These are phyloP conservation scores for Ahaetulla prasina DNA, from an alignment of 2,113 vertebrate genomes.

Conservation along the genomic window DNA sequence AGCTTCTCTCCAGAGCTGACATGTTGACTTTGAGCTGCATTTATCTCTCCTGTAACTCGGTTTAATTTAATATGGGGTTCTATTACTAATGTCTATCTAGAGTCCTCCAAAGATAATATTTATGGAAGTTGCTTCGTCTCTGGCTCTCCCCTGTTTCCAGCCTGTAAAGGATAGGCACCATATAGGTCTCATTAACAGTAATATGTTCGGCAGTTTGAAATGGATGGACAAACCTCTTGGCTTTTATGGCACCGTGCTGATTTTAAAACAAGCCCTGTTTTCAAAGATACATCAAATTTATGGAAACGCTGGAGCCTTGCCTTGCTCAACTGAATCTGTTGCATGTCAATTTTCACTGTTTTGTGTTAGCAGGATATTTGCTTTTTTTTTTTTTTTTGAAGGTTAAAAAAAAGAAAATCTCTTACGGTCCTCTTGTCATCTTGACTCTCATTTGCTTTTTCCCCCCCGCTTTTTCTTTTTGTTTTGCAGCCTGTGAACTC, in stretches of 20 bases:
- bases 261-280: not conserved
- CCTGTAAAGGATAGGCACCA: not conserved
- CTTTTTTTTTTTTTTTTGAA: not conserved
- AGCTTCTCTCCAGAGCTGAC: not conserved
- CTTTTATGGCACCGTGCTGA: not conserved
- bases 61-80: constrained; percentile 5
- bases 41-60: constrained; percentile 5
- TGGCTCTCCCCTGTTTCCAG: not conserved
- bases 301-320: not conserved
- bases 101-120: constrained; percentile 12
- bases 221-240: not conserved
- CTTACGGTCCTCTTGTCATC: not conserved
- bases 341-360: not conserved
- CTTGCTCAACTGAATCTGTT: not conserved
- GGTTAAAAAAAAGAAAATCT: not conserved
- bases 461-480: constrained; percentile 51
- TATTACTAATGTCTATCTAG: constrained; percentile 2
- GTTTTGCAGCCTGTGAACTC: constrained; percentile 88
- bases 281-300: not conserved
- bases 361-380: not conserved
- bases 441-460: not conserved
- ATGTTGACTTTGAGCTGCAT: constrained; percentile 8
- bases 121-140: not conserved
- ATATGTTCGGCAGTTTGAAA: not conserved
- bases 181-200: not conserved